Percentiles rank a stretch among this genome's conserved stretches.
Evolutionary conservation across 2,113 vertebrate genomes (phyloP).

Genomic region (Cheilinus undulatus): DNA sequence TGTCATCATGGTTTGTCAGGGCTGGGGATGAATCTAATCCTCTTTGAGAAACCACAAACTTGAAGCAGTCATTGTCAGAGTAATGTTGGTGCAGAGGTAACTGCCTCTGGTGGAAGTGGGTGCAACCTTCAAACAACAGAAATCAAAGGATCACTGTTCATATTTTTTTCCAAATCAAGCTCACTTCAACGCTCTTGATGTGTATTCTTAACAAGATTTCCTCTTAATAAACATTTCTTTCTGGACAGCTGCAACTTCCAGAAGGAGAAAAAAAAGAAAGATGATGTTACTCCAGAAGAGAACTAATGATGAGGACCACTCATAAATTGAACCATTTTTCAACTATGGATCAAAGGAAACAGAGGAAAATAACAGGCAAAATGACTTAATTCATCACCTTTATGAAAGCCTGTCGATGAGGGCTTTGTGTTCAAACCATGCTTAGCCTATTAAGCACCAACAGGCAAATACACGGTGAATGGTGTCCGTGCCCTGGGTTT

Average conservation of each 20-base stretch:
- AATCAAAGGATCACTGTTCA: too few relatives aligned
- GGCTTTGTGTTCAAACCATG: constrained; percentile 8
- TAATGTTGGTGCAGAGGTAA: constrained; percentile 16
- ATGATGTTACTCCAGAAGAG: not conserved
- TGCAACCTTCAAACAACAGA: too few relatives aligned
- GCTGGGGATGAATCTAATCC: constrained; percentile 56
- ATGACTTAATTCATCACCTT: constrained; percentile 34
- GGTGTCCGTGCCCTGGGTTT: constrained; percentile 3
- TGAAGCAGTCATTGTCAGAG: constrained; percentile 14
- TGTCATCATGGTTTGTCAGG: constrained; percentile 67
- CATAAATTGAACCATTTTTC: constrained; percentile 6
- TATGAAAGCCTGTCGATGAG: constrained; percentile 14
- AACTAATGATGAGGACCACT: not conserved
- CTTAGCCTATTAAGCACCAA: constrained; percentile 19
- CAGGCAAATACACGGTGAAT: constrained; percentile 9
- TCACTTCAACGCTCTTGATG: too few relatives aligned
- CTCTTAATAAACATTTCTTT: constrained; percentile 6
- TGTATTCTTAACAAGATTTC: too few relatives aligned
- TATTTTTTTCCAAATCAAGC: too few relatives aligned
- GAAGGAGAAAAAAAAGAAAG: not conserved
- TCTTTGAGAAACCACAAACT: constrained; percentile 58
- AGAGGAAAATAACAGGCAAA: constrained; percentile 16
- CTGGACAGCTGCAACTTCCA: constrained; percentile 16
- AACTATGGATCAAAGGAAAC: constrained; percentile 24
- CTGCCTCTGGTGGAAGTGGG: not conserved